Conservation (phyloP, 2,888 invertebrate genomes). For the Plagodis dolabraria region DNA sequence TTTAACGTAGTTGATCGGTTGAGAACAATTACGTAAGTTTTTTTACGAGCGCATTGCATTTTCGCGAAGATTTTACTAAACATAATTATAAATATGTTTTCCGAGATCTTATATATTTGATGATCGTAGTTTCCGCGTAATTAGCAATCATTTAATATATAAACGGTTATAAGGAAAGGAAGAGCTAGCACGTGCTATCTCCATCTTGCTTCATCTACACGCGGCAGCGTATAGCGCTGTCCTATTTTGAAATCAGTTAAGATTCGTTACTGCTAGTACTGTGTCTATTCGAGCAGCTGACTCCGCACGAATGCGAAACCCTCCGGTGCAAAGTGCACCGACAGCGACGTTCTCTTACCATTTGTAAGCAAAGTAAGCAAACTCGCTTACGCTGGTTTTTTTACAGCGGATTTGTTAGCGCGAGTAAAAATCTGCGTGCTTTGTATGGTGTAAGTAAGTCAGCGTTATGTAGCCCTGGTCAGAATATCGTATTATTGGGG, state of each 20-base stretch:
- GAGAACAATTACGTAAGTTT: too few relatives aligned
- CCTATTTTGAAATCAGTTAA: background rate
- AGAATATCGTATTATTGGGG: too few relatives aligned
- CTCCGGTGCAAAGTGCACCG: slow-evolving; percentile 14
- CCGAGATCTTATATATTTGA: too few relatives aligned
- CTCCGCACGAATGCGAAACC: slow-evolving; percentile 29
- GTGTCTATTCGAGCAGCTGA: slow-evolving; percentile 20
- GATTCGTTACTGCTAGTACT: slow-evolving; percentile 22
- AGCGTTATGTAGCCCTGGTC: too few relatives aligned
- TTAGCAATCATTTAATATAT: background rate
- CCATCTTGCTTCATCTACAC: background rate
- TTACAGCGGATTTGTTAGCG: slow-evolving; percentile 5
- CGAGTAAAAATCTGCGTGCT: slow-evolving; percentile 8
- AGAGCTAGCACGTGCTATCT: background rate
- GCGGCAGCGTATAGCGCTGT: too few relatives aligned
- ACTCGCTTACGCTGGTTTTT: slow-evolving; percentile 12
- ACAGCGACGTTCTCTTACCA: slow-evolving; percentile 12
- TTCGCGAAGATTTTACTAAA: too few relatives aligned
- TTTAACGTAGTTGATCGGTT: too few relatives aligned
- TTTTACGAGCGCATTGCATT: too few relatives aligned
- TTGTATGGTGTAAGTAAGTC: too few relatives aligned
- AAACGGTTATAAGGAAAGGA: background rate
- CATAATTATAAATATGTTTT: too few relatives aligned
- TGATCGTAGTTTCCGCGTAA: too few relatives aligned
- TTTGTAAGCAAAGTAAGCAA: slow-evolving; percentile 12